Base-by-base conservation (phyloP, 2,797 vertebrate genomes). In the Sebastes wilsoni region DNA sequence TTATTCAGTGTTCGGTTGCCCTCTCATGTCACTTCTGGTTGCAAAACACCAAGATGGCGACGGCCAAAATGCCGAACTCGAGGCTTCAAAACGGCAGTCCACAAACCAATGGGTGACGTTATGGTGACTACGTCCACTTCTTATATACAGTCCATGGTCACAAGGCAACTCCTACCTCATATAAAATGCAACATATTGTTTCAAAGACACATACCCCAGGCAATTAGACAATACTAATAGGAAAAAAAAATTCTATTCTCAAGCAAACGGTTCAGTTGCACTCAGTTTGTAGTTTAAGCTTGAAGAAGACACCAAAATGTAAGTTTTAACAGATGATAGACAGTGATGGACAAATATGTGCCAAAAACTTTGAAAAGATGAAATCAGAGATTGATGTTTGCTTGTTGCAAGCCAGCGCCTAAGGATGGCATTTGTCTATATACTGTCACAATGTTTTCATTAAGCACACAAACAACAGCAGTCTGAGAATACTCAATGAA, bases 401-500 rank as follows among this genome's bases (percentile, higher is more conserved):
- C 34, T 23, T 16, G 14, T 65, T 36, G n/a, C 12, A 25, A 18
- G 22, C 22, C 36, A 42, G 22, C 55, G 6, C 11, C 55, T 56
- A 25, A 14, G 27, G 58, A 23, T 3, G 34, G 22, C 18, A 58
- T 66, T 54, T 42, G 12, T 67, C 10, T 10, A 32, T 18, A 30
- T 54, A 14, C 65, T 6, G 2, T 80, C 18, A 23, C 16, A 70
- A 62, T 52, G 30, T 61, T 79, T 62, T 81, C 6, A 61, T 58
- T 72, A 22, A 75, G 30, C 61, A 59, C 42, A 34, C 2, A 72
- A 58, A 61, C 66, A 67, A 32, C 13, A 61, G 25, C 4, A 4
- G 5, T 25, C 27, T 3, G 22, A 67, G 36, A 32, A 71, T 18
- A 55, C 46, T 42, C 49, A 62, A 65, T 14, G 12, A 81, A 59